Evolutionary conservation across 2,888 invertebrate species (phyloP), one percentile per base, ranked within the genome.

Genomic region (Oscheius myriophilus): DNA sequence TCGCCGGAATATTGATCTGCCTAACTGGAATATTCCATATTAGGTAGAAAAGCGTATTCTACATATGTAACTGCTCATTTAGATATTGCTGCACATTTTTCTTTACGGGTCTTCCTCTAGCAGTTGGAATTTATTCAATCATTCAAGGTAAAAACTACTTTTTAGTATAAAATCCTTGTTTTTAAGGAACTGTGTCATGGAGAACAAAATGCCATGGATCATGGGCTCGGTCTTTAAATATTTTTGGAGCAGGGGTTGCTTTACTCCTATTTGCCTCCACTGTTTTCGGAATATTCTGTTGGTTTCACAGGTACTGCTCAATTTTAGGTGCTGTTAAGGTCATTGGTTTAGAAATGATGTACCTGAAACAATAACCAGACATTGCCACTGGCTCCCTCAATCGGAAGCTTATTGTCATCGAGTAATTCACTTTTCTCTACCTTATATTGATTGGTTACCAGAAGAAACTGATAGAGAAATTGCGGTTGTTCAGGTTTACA

Each of bases 1-100:
- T 76, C 23, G 66, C 74, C 45, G 75, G 78, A 7, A n/a, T 75
- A 0, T 39, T 78, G 6, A 69, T 76, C n/a, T 49, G 73, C 7
- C 18, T 80, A 4, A 63, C 69, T 18, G 72, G 74, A 18, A 52
- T 76, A 25, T 64, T 75, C 45, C 75, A 75, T 59, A 63, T 72
- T 14, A 62, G 67, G 55, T 72, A 49, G n/a, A n/a, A n/a, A 58
- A 11, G 16, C 16, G 4, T 9, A 18, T 46, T 2, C 16, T 9
- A 52, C n/a, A n/a, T 61, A n/a, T 21, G 49, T 6, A 3, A 21
- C 39, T 26, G 33, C 11, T 55, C 46, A 16, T 51, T 33, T 57
- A 70, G 74, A 7, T 79, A 69, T 57, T 80, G 80, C 46, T 80
- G 80, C 65, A 73, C 78, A 12, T 79, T 76, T 70, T 78, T 77